A percentile compares a stretch with the other conserved stretches of the same genome.
These are phyloP conservation scores for Adineta ricciae DNA, from an alignment of 2,888 invertebrate species.

Conservation along the genomic window DNA sequence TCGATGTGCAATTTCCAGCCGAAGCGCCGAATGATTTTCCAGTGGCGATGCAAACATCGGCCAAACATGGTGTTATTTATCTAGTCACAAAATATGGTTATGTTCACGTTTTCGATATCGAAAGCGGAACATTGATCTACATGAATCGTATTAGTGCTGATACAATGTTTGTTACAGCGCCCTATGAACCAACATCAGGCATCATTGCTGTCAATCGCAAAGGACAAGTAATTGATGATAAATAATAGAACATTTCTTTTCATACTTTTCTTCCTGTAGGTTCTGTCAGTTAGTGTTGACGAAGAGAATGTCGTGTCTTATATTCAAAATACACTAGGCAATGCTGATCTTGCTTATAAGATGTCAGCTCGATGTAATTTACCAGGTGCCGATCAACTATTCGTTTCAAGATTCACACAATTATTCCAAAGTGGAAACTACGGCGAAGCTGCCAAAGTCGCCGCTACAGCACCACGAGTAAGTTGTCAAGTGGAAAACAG, in stretches of 20 bases:
- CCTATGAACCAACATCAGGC: slow-evolving; percentile 83
- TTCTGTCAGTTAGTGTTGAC: slow-evolving; percentile 93
- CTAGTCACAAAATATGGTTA: slow-evolving; percentile 97
- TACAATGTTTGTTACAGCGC: slow-evolving; percentile 94
- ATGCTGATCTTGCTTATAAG: slow-evolving; percentile 85
- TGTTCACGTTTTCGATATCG: slow-evolving; percentile 94
- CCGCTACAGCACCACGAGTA: slow-evolving; percentile 83
- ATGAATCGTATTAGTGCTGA: slow-evolving; percentile 97
- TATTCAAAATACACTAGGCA: slow-evolving; percentile 85
- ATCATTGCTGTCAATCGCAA: slow-evolving; percentile 74
- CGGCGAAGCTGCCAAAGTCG: slow-evolving; percentile 90
- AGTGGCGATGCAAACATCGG: slow-evolving; percentile 90
- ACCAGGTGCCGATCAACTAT: slow-evolving; percentile 91
- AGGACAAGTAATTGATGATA: slow-evolving; percentile 54
- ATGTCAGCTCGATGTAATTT: slow-evolving; percentile 83
- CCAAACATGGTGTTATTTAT: slow-evolving; percentile 93
- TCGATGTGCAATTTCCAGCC: slow-evolving; percentile 96
- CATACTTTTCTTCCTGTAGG: background rate
- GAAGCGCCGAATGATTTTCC: slow-evolving; percentile 92
- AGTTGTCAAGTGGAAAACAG: slow-evolving; percentile 41
- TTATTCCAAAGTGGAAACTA: slow-evolving; percentile 89
- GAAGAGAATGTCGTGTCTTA: slow-evolving; percentile 79
- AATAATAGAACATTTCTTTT: background rate
- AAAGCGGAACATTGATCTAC: slow-evolving; percentile 90
- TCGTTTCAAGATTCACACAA: slow-evolving; percentile 91